Evolutionary conservation across 2,113 vertebrate species (phyloP).

Genomic region (Echinops telfairi): DNA sequence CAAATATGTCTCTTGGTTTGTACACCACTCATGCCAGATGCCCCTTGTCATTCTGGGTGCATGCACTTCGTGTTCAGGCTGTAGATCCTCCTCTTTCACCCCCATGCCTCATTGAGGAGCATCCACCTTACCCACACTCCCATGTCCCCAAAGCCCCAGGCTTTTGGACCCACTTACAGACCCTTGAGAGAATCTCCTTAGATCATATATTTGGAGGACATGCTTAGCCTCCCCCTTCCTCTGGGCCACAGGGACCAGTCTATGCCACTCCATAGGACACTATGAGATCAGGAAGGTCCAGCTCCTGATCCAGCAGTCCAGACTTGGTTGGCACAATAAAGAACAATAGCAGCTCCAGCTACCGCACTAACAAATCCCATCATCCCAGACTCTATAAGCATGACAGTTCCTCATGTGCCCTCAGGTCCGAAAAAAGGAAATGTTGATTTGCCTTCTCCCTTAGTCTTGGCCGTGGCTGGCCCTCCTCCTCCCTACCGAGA

Average conservation of each 20-base stretch:
- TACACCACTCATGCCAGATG: not conserved
- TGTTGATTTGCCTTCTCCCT: not conserved
- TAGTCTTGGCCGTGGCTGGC: not conserved
- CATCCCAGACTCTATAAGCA: too few species aligned
- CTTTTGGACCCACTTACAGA: not conserved
- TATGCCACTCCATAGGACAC: not conserved
- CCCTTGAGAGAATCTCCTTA: not conserved
- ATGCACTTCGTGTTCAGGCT: too few species aligned
- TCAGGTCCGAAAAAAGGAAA: not conserved
- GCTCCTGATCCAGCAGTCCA: fast-evolving
- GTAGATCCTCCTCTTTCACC: too few species aligned
- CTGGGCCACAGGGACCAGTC: not conserved
- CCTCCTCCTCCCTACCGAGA: not conserved
- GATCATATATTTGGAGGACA: not conserved
- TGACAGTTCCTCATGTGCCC: not conserved
- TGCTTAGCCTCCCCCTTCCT: not conserved
- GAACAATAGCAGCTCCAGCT: too few species aligned
- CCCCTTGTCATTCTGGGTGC: not conserved
- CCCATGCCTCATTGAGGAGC: not conserved
- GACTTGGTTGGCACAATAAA: too few species aligned
- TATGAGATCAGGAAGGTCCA: not conserved
- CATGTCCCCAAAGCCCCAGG: not conserved
- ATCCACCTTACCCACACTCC: not conserved
- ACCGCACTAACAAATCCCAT: too few species aligned
- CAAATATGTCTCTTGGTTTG: not conserved